phyloP scores from a whole-genome alignment of 2,113 vertebrate genomes.

The Cariama cristata region DNA sequence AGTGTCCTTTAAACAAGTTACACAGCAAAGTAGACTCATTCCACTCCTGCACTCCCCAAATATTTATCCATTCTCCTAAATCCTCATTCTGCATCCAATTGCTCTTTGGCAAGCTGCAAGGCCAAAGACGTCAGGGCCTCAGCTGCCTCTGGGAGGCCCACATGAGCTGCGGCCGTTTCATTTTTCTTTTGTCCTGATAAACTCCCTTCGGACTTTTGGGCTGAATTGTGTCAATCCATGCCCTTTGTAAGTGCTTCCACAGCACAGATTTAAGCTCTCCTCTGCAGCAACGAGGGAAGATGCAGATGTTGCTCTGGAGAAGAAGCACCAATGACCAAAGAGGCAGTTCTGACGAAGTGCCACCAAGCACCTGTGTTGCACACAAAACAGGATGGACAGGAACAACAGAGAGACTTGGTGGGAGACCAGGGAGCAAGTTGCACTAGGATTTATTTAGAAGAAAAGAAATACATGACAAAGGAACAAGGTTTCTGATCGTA shows the following conservation, averaged over 20 bases:
- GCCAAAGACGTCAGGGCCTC: background rate
- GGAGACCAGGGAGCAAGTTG: background rate
- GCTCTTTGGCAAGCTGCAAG: background rate
- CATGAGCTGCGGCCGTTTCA: background rate
- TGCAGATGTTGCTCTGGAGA: background rate
- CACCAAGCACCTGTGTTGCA: background rate
- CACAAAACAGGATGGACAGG: background rate
- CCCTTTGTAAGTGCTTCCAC: background rate
- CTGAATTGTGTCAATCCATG: background rate
- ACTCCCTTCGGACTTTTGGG: background rate
- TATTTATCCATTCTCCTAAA: constrained; percentile 38
- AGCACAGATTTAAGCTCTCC: background rate
- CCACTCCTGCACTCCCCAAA: background rate
- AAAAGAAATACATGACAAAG: background rate
- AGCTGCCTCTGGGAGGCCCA: background rate
- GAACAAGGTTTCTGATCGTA: background rate
- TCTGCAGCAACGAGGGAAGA: background rate
- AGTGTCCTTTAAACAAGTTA: background rate
- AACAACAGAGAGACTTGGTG: background rate
- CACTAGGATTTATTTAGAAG: background rate
- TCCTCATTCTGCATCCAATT: background rate
- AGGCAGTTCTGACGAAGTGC: background rate
- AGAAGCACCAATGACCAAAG: background rate
- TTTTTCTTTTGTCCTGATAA: background rate
- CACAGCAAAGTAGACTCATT: background rate